Evolutionary conservation across 92 coral and sea anemone species (phyloP).

Genomic region (Plumapathes pennacea): DNA sequence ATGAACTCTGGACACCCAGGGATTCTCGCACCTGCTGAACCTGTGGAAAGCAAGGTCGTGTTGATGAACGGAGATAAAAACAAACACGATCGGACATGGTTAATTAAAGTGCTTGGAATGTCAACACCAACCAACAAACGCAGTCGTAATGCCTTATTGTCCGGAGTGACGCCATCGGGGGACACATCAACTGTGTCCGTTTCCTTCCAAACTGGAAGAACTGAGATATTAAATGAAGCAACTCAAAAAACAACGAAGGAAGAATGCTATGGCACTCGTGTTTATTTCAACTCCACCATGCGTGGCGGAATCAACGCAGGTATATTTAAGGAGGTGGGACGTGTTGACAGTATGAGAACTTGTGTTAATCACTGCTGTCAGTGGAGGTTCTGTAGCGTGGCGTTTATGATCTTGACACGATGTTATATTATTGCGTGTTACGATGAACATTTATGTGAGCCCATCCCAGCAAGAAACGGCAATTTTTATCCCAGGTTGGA

Average conservation of each 20-base stretch:
- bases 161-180: constrained; percentile 75
- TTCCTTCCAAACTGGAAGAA: too few relatives aligned
- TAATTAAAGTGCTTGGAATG: constrained; percentile 68
- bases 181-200: too few relatives aligned
- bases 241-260: too few relatives aligned
- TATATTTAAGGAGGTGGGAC: constrained; percentile 76
- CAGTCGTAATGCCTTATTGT: constrained; percentile 43
- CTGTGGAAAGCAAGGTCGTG: constrained; percentile 40
- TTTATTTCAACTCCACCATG: constrained; percentile 70
- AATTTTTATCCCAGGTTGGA: constrained; percentile 70
- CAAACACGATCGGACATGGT: constrained; percentile 12
- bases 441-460: constrained; percentile 59
- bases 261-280: constrained; percentile 39
- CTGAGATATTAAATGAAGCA: too few relatives aligned
- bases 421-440: constrained; percentile 84
- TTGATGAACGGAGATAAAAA: constrained; percentile 26
- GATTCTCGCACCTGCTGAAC: constrained; percentile 43
- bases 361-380: constrained; percentile 86
- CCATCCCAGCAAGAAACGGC: constrained; percentile 68
- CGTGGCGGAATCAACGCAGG: constrained; percentile 86
- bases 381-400: constrained; percentile 86
- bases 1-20: constrained; percentile 7
- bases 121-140: constrained; percentile 52
- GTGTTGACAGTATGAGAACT: constrained; percentile 77
- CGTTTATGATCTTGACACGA: constrained; percentile 81